phyloP scores from a whole-genome alignment of 2,797 vertebrate genomes.

The Syndactyla subalaris region DNA sequence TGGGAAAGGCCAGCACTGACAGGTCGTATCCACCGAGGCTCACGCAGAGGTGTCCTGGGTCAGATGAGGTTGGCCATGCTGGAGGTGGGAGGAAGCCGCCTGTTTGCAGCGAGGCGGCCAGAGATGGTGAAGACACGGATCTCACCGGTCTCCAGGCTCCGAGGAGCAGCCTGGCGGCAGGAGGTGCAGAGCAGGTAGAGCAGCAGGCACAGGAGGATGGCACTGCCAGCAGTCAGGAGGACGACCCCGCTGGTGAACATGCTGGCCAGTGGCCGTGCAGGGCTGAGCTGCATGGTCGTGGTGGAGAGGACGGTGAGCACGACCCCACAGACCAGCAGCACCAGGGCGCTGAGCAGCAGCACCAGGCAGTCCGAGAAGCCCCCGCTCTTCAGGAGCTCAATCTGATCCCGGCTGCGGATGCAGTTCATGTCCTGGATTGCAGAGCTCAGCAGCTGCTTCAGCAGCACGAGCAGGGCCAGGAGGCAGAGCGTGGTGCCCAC shows the following conservation, averaged over 20 bases:
- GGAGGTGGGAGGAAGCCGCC: conserved; percentile 87
- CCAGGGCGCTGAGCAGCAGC: conserved; percentile 86
- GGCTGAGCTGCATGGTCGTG: conserved; percentile 79
- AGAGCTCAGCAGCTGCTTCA: conserved; percentile 96
- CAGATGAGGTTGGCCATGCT: conserved; percentile 95
- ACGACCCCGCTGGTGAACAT: conserved; percentile 93
- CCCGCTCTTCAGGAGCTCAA: conserved; percentile 91
- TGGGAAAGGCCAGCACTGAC: neutral
- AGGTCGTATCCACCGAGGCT: neutral
- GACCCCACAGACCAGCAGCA: conserved; percentile 86
- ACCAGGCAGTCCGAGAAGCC: conserved; percentile 89
- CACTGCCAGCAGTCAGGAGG: conserved; percentile 82
- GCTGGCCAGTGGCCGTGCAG: conserved; percentile 85
- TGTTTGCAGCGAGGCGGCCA: conserved; percentile 80
- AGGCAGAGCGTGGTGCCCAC: conserved; percentile 90
- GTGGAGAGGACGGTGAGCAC: conserved; percentile 87
- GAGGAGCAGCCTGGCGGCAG: conserved; percentile 47
- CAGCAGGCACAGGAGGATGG: conserved; percentile 81
- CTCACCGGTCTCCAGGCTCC: conserved; percentile 67
- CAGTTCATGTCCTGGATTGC: conserved; percentile 99
- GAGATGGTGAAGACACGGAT: conserved; percentile 91
- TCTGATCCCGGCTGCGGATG: conserved; percentile 86
- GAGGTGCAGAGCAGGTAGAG: conserved; percentile 73
- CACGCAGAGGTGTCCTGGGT: neutral
- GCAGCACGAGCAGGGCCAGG: conserved; percentile 89